Base-by-base conservation (phyloP, 2,797 vertebrate genomes). In the Chelidonichthys spinosus region DNA sequence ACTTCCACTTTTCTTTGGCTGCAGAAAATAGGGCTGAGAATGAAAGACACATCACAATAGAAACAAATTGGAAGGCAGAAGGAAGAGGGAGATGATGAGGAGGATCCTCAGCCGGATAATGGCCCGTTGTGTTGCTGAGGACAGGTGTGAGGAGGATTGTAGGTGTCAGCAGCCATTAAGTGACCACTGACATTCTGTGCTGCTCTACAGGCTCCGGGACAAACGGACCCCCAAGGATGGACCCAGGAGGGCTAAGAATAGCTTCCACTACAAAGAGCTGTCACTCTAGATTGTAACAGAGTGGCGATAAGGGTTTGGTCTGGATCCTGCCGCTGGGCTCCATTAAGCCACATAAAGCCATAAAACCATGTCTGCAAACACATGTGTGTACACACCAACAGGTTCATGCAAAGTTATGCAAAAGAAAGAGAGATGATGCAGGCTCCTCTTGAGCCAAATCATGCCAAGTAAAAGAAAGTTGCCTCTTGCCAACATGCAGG, bases 181-280 rank as follows among this genome's bases (percentile, higher is more conserved):
- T 50, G 61, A 77, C 49, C 42, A 7, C 11, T 6, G 39, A 44
- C 0, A 32, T 69, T 44, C 33, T 50, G 13, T 63, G 69, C 17
- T 17, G 18, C 65, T 69, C 14, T 35, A 11, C 11, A 69, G 62
- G 72, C 83, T 67, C 54, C 33, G 14, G 59, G 81, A 86, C 58
- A 82, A 80, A 63, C 32, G 2, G 56, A 35, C 40, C 56, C 60
- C 25, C 10, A 40, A 25, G 40, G 44, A 74, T 66, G 79, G 66
- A 78, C 43, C 72, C 68, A 11, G 65, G 42, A 55, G 49, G 60
- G 44, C 87, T 89, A 89, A 92, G 78, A 93, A 92, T 92, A 92
- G 81, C 75, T 54, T 25, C 46, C 35, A 54, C 77, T 78, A 88
- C 85, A 91, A 86, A 87, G 80, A 84, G 80, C 85, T 89, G 89